Percentiles rank a stretch among this genome's conserved stretches.
phyloP scores from a whole-genome alignment of 2,113 vertebrate species.

The Strigops habroptila region DNA sequence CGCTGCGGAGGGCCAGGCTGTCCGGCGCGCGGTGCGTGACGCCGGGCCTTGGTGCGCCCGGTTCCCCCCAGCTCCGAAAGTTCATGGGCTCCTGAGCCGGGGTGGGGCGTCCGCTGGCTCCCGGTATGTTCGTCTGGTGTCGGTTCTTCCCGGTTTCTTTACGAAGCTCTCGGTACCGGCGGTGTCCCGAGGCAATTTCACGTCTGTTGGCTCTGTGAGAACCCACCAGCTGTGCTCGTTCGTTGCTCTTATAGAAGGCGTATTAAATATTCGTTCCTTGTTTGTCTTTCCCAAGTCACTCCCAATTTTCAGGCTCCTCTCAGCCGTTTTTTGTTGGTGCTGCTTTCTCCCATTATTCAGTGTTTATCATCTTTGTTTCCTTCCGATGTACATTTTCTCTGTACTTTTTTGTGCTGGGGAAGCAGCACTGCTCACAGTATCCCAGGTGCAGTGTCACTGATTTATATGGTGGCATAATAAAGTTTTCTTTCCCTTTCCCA shows the following conservation, averaged over 20 bases:
- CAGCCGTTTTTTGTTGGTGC: background rate
- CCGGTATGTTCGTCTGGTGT: background rate
- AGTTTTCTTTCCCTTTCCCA: background rate
- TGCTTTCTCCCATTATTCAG: background rate
- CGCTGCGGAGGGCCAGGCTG: background rate
- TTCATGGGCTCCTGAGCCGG: background rate
- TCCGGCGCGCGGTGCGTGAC: background rate
- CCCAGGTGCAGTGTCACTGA: background rate
- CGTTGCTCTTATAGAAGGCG: background rate
- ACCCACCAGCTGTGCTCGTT: background rate
- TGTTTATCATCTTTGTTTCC: background rate
- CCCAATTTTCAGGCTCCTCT: background rate
- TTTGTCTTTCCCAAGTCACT: background rate
- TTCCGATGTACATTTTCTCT: background rate
- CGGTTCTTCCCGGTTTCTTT: background rate
- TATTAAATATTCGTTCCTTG: background rate
- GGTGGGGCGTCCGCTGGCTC: too few relatives aligned
- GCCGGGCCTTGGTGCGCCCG: background rate
- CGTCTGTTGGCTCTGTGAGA: background rate
- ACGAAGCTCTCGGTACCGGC: background rate
- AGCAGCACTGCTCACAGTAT: background rate
- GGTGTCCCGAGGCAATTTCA: background rate
- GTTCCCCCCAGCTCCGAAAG: too few relatives aligned
- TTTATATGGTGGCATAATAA: background rate
- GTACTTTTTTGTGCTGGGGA: background rate